Percentiles rank a stretch among this genome's conserved stretches.
These are phyloP conservation scores for Drosophila willistoni DNA, from an alignment of 1,140 invertebrate genomes.

Conservation along the genomic window DNA sequence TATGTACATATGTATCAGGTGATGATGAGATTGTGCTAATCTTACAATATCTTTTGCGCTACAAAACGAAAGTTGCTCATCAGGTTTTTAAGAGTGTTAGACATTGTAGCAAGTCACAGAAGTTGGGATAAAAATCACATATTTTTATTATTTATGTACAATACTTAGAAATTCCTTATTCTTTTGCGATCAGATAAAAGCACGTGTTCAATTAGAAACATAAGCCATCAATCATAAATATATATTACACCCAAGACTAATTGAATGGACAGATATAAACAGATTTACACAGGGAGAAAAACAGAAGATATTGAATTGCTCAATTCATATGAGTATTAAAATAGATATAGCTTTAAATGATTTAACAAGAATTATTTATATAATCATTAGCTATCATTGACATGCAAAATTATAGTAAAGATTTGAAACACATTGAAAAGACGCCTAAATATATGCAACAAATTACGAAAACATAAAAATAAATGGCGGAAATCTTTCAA, in stretches of 20 bases:
- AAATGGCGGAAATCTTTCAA: no score
- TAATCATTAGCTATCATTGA: no score
- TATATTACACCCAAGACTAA: conserved; percentile 9
- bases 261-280: neutral
- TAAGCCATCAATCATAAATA: conserved; percentile 2
- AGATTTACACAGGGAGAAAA: neutral
- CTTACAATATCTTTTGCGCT: conserved; percentile 31
- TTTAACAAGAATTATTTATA: no score
- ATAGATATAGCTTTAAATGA: no score
- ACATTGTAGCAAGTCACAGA: neutral
- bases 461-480: no score
- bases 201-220: conserved; percentile 4
- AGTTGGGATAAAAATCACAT: neutral
- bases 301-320: neutral
- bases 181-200: neutral
- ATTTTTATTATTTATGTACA: neutral
- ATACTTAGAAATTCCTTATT: conserved; percentile 1
- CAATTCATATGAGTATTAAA: no score
- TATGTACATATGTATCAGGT: neutral
- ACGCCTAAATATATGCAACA: no score
- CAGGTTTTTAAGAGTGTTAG: conserved; percentile 19
- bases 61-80: conserved; percentile 34
- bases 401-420: no score
- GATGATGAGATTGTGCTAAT: conserved; percentile 35
- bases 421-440: no score